Percentiles rank a stretch among this genome's conserved stretches.
Conservation (phyloP, 2,888 invertebrate species). For the Epiblema foenella region DNA sequence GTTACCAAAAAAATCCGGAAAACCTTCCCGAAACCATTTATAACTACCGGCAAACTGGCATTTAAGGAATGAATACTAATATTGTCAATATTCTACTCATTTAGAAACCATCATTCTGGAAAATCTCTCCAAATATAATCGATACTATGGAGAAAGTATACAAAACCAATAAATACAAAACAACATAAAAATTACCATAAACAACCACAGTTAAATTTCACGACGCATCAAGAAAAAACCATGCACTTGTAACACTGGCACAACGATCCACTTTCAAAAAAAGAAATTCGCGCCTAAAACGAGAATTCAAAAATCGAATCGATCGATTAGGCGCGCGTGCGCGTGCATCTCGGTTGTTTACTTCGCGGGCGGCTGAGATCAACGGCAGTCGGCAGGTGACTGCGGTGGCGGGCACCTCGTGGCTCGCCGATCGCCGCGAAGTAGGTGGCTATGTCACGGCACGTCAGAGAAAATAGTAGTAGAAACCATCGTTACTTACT, state of each 20-base stretch:
- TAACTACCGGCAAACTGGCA: background rate
- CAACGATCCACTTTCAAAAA: slow-evolving; percentile 50
- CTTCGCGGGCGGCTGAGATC: slow-evolving; percentile 55
- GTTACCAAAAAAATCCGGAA: background rate
- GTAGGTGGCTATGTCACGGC: slow-evolving; percentile 73
- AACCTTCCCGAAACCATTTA: background rate
- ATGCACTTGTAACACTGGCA: slow-evolving; percentile 53
- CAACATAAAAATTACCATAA: slow-evolving; percentile 49
- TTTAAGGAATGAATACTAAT: background rate
- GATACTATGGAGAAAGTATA: slow-evolving; percentile 7
- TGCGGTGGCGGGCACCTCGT: slow-evolving; percentile 51
- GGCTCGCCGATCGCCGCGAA: slow-evolving; percentile 50
- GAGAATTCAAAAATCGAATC: slow-evolving; percentile 52
- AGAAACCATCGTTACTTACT: slow-evolving; percentile 71
- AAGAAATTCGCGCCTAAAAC: slow-evolving; percentile 53
- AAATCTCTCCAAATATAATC: background rate
- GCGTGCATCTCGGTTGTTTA: slow-evolving; percentile 32
- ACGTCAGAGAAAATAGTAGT: slow-evolving; percentile 71
- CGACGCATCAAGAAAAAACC: slow-evolving; percentile 58
- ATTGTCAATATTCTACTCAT: background rate
- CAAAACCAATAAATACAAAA: slow-evolving; percentile 11
- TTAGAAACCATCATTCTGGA: background rate
- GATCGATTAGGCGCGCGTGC: slow-evolving; percentile 56
- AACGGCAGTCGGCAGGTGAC: slow-evolving; percentile 78
- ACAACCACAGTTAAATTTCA: slow-evolving; percentile 49